A percentile compares a stretch with the other conserved stretches of the same genome.
Evolutionary conservation across 2,113 vertebrate genomes (phyloP).

Genomic region (Pollimyrus isidori): DNA sequence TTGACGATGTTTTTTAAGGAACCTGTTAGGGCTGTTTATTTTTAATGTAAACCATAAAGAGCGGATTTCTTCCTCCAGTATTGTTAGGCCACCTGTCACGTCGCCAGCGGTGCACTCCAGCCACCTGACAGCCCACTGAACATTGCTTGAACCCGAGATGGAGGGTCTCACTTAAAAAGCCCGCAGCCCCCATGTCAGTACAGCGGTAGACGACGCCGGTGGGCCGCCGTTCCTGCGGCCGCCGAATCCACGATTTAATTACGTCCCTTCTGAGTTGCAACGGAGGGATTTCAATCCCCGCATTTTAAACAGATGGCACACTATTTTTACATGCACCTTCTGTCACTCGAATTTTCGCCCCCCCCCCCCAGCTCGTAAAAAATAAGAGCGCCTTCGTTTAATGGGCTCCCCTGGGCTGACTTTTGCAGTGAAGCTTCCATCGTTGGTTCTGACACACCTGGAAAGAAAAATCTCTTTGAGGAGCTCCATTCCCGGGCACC

Average conservation of each 20-base stretch:
- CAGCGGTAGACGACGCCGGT: background rate
- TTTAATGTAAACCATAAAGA: background rate
- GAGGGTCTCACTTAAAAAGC: background rate
- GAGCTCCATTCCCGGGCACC: slow-evolving; percentile 12
- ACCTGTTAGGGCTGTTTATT: background rate
- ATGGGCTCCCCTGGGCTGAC: slow-evolving; percentile 41
- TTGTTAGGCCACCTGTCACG: background rate
- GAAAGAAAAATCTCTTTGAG: slow-evolving; percentile 26
- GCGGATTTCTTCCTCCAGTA: background rate
- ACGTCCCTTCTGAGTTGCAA: slow-evolving; percentile 43
- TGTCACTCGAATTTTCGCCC: slow-evolving; percentile 28
- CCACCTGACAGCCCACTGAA: background rate
- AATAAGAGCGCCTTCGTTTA: slow-evolving; percentile 37
- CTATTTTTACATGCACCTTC: slow-evolving; percentile 47
- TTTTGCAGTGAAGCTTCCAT: slow-evolving; percentile 18
- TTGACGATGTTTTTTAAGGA: background rate
- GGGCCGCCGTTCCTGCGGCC: slow-evolving; percentile 18
- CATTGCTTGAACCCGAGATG: background rate
- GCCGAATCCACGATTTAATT: slow-evolving; percentile 44
- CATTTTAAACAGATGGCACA: slow-evolving; percentile 45
- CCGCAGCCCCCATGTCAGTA: background rate
- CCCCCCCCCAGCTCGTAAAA: background rate
- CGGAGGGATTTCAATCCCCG: slow-evolving; percentile 31
- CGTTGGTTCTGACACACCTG: slow-evolving; percentile 38
- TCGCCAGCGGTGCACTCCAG: background rate